Conservation (phyloP, 2,888 invertebrate genomes). For the Drosophila cyrtoloma region DNA sequence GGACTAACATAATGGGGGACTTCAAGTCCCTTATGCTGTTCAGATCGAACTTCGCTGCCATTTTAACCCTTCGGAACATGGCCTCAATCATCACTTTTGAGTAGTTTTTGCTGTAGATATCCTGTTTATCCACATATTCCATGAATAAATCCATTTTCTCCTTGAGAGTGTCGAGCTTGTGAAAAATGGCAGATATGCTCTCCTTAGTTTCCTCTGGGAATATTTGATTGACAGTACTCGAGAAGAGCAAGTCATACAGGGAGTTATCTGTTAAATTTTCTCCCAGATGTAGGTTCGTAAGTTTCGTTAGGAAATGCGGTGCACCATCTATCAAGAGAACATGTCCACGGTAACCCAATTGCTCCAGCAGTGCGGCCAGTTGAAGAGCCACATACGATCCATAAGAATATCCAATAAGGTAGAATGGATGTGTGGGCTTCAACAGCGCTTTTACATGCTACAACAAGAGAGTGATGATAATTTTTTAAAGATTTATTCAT, state of each 20-base stretch:
- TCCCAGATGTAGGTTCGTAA: constrained; percentile 78
- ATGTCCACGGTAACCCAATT: constrained; percentile 88
- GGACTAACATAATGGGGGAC: constrained; percentile 88
- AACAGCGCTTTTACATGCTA: constrained; percentile 88
- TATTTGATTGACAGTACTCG: constrained; percentile 76
- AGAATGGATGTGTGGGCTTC: constrained; percentile 88
- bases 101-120: constrained; percentile 84
- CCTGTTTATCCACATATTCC: constrained; percentile 84
- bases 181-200: constrained; percentile 84
- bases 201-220: constrained; percentile 83
- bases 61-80: constrained; percentile 87
- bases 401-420: constrained; percentile 95
- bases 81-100: constrained; percentile 84
- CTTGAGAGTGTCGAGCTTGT: constrained; percentile 86
- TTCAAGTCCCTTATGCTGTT: constrained; percentile 85
- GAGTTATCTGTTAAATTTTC: constrained; percentile 76
- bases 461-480: constrained; percentile 37
- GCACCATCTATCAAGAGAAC: constrained; percentile 93
- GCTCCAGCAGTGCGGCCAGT: constrained; percentile 90
- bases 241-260: constrained; percentile 79
- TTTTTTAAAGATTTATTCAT: neutral
- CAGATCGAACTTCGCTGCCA: constrained; percentile 86
- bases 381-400: constrained; percentile 93
- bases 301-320: constrained; percentile 89
- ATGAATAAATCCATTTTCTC: constrained; percentile 87